Conservation (phyloP, 2,888 invertebrate species). For the Epirrita christyi region DNA sequence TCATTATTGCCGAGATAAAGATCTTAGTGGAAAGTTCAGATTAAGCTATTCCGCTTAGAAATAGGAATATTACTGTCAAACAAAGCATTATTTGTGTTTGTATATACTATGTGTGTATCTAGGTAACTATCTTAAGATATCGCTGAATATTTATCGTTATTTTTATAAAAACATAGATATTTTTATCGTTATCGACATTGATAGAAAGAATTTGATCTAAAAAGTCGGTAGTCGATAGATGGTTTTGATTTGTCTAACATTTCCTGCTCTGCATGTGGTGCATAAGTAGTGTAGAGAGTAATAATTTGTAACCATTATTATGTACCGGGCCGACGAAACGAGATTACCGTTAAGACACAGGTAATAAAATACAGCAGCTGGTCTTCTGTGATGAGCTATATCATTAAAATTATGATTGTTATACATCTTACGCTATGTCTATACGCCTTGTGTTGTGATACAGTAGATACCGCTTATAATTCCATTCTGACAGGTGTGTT, state of each 20-base stretch:
- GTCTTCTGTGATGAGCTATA: background rate
- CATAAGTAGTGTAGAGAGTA: slow-evolving; percentile 49
- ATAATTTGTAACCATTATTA: slow-evolving; percentile 79
- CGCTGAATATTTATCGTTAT: slow-evolving; percentile 37
- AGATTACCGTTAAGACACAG: slow-evolving; percentile 67
- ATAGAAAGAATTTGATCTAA: slow-evolving; percentile 16
- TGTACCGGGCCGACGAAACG: slow-evolving; percentile 63
- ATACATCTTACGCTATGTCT: background rate
- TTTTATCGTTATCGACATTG: slow-evolving; percentile 24
- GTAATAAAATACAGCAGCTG: slow-evolving; percentile 21
- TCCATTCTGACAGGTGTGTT: too few species aligned
- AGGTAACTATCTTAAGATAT: slow-evolving; percentile 29
- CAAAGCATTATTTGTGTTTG: slow-evolving; percentile 41
- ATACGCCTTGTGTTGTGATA: too few species aligned
- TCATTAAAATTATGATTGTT: slow-evolving; percentile 20
- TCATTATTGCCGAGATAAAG: slow-evolving; percentile 40
- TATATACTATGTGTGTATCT: slow-evolving; percentile 41
- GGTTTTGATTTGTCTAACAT: slow-evolving; percentile 30
- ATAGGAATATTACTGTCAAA: slow-evolving; percentile 41
- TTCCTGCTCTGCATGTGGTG: slow-evolving; percentile 37
- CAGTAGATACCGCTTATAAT: too few species aligned
- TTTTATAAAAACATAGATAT: slow-evolving; percentile 25
- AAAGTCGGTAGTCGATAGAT: slow-evolving; percentile 19
- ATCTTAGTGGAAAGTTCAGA: slow-evolving; percentile 39
- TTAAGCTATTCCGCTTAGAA: slow-evolving; percentile 39